Conservation (phyloP, 2,888 invertebrate genomes). For the Autographa pulchrina region DNA sequence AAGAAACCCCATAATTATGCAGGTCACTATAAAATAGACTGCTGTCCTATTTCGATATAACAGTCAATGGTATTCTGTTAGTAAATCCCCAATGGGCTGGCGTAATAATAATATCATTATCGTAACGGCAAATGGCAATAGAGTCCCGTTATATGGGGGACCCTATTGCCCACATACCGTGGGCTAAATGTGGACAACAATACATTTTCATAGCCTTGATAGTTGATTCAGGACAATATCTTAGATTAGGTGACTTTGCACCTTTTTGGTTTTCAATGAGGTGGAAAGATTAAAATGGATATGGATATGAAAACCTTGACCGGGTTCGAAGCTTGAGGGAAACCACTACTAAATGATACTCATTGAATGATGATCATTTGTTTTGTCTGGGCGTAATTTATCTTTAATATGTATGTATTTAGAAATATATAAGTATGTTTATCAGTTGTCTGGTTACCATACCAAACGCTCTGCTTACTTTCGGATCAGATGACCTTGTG, state of each 20-base stretch:
- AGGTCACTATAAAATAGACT: not conserved
- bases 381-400: too few species aligned
- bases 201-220: not conserved
- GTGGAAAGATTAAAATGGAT: not conserved
- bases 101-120: conserved; percentile 9
- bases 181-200: conserved; percentile 5
- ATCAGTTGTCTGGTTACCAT: too few species aligned
- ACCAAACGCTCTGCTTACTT: too few species aligned
- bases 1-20: not conserved
- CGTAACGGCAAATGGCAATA: conserved; percentile 6
- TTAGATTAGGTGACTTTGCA: conserved; percentile 2
- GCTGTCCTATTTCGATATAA: not conserved
- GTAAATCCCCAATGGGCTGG: not conserved
- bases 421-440: too few species aligned
- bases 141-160: not conserved
- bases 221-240: not conserved
- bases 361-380: too few species aligned
- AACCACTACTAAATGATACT: too few species aligned
- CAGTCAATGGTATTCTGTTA: conserved; percentile 1
- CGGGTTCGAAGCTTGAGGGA: too few species aligned
- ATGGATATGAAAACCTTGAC: not conserved
- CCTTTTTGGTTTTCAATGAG: not conserved
- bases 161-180: conserved; percentile 7
- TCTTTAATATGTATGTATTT: too few species aligned
- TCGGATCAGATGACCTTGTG: too few species aligned